Base-by-base conservation (phyloP, 2,797 vertebrate species). In the Enteromius fasciolatus region DNA sequence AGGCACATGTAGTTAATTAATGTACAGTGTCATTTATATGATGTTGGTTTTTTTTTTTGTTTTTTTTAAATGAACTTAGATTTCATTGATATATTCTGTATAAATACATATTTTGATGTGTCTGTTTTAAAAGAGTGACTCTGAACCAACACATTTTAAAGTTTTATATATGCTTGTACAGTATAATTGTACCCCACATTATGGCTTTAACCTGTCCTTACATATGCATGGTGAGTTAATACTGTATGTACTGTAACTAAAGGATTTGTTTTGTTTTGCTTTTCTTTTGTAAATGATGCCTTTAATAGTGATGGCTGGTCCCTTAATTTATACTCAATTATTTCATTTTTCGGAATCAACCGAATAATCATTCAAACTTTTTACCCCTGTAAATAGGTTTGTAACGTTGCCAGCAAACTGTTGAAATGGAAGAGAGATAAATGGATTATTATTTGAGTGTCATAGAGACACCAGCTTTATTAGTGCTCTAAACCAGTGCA, bases 261-360 rank as follows among this genome's bases (percentile, higher is more conserved):
- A 80, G 18, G 93, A 92, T 91, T 94, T 39, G 36, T 39, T 39
- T 39, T 41, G 41, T 41, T 86, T 74, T 81, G 68, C 17, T 48
- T 86, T 36, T 36, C 25, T 96, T 96, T 96, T 96, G 91, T 96
- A 96, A 94, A 94, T 93, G 90, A 93, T 93, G 90, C 91, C 92
- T 94, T 96, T 94, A 94, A 95, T 95, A 94, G 94, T 95, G 95
- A 95, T 95, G 93, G 95, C 93, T 94, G 92, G 93, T 95, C 95
- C 94, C 92, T 96, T 96, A 94, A 95, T 95, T 95, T 95, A 92
- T 83, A 87, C 86, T 87, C 81, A 2, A 41, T 14, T 77, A 61
- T 80, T 74, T 85, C 70, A 86, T 83, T 88, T 80, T 84, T 59
- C 77, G 7, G 67, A 84, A 87, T 87, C 87, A 85, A 92, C 90